Evolutionary conservation across 2,797 vertebrate genomes (phyloP), one percentile per base, ranked within the genome.

Genomic region (Pseudotriccus pelzelni): DNA sequence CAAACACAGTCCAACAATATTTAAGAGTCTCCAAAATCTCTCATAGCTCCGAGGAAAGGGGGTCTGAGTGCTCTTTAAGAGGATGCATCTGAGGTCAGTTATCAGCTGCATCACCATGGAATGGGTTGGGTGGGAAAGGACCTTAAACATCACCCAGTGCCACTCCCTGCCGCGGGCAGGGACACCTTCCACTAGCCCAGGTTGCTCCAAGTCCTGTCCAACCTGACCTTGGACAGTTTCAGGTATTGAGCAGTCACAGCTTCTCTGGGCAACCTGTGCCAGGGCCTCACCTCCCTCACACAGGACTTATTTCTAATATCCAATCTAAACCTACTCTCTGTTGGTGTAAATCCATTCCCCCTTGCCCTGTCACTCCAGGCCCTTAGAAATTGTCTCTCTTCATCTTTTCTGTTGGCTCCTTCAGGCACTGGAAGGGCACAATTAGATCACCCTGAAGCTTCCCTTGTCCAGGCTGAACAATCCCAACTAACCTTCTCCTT

Each of bases 171-270:
- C 60, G 43, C 6, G 30, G 18, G 25, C 59, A 60, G 27, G 47
- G 39, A 28, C 2, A 17, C 1, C 0, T 46, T 10, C 2, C 32
- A 10, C 15, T 0, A 3, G 4, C 14, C 56, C 39, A 77, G 55
- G 28, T 0, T 16, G 72, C 12, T 68, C 28, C 49, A 62, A 62
- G 12, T 28, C 37, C 14, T 5, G 3, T 62, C 37, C 62, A 64
- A 1, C 7, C 59, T 0, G 4, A 41, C 30, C 39, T 34, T 1
- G 39, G 55, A 2, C 34, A 30, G 8, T 34, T 1, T 10, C 83
- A 37, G 32, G 32, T 21, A 12, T 41, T 34, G 7, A 20, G 53
- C 20, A 56, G 53, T 32, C 53, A 56, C 32, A 56, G 53, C 32
- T 56, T 56, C 53, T 56, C 53, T 56, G 32, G 28, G 50, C 27